A percentile compares a stretch with the other conserved stretches of the same genome.
phyloP scores from a whole-genome alignment of 2,888 invertebrate species.

The Brenthis daphne region DNA sequence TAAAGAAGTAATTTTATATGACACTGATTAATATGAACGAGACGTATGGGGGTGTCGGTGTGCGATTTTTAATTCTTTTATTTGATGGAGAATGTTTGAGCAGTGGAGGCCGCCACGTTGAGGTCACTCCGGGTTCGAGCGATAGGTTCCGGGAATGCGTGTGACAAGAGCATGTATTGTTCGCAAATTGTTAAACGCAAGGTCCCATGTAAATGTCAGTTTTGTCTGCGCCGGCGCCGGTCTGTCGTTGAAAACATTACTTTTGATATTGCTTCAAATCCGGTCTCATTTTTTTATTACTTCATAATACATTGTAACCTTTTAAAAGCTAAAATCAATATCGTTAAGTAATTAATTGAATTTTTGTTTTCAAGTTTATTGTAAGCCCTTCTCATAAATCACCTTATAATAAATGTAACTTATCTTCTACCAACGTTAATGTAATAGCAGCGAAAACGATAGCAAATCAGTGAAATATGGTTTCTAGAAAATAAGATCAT shows the following conservation, averaged over 20 bases:
- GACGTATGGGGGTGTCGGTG: slow-evolving; percentile 29
- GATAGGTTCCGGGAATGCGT: slow-evolving; percentile 71
- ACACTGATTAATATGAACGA: slow-evolving; percentile 35
- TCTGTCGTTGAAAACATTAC: slow-evolving; percentile 46
- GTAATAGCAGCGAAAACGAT: slow-evolving; percentile 21
- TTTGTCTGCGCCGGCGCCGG: slow-evolving; percentile 64
- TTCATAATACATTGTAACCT: slow-evolving; percentile 31
- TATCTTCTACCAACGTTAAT: slow-evolving; percentile 13
- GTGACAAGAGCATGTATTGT: slow-evolving; percentile 76
- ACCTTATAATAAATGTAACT: slow-evolving; percentile 11
- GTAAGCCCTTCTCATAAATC: slow-evolving; percentile 8
- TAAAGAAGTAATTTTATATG: slow-evolving; percentile 29
- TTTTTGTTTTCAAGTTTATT: slow-evolving; percentile 7
- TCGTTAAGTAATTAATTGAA: slow-evolving; percentile 24
- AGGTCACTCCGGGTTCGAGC: slow-evolving; percentile 61
- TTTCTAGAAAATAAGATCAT: slow-evolving; percentile 22
- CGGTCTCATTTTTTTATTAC: slow-evolving; percentile 40
- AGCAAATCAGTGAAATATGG: slow-evolving; percentile 24
- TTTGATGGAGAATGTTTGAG: slow-evolving; percentile 43
- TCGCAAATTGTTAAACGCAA: slow-evolving; percentile 55
- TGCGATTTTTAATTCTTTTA: slow-evolving; percentile 37
- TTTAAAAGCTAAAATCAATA: slow-evolving; percentile 24
- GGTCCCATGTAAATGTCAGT: slow-evolving; percentile 75
- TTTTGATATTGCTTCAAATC: slow-evolving; percentile 44
- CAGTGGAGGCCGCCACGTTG: slow-evolving; percentile 57